Evolutionary conservation across 2,888 invertebrate genomes (phyloP), one percentile per base, ranked within the genome.

Genomic region (Athalia rosae): DNA sequence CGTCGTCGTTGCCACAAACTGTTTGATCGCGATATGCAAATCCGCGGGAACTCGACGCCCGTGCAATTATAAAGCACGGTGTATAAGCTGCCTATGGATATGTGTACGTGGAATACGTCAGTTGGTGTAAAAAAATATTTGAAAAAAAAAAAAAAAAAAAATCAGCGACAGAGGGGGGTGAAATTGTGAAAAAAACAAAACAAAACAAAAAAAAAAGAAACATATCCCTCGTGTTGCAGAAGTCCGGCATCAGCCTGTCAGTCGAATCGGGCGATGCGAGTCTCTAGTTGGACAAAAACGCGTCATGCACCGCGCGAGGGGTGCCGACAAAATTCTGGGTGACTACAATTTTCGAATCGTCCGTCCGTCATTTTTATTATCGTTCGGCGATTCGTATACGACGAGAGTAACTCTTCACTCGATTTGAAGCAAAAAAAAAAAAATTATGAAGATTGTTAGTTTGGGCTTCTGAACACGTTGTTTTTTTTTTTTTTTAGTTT

Each of bases 211-310:
- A 63, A 43, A 45, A 50, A 28, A 56, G 13, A 56, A 58, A 28
- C 7, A 6, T 58, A 13, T 58, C 71, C 13, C 45, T 58, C 58
- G 83, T 83, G 86, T 85, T 87, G 87, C 87, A 88, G 88, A 89
- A 89, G 88, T 88, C 84, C 83, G 80, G 81, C 28, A 28, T 28
- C 28, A 28, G 28, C 83, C 84, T 84, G 84, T 87, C 87, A 88
- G 89, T 89, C 87, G 88, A 83, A 82, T 83, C 28, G 28, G 28
- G 85, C 85, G 88, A 89, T 89, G 88, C 88, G 43, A 53, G 84
- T 84, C 84, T 85, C 84, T 82, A 84, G 82, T 82, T 80, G 85
- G 85, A 87, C 87, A 87, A 87, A 86, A 85, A 87, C 83, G 82
- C 82, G 80, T 79, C 76, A 77, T n/a, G 15, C 43, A 28, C 9